These are phyloP conservation scores for Embidobia sp. DNA, from an alignment of 2,888 invertebrate species.

Conservation along the genomic window DNA sequence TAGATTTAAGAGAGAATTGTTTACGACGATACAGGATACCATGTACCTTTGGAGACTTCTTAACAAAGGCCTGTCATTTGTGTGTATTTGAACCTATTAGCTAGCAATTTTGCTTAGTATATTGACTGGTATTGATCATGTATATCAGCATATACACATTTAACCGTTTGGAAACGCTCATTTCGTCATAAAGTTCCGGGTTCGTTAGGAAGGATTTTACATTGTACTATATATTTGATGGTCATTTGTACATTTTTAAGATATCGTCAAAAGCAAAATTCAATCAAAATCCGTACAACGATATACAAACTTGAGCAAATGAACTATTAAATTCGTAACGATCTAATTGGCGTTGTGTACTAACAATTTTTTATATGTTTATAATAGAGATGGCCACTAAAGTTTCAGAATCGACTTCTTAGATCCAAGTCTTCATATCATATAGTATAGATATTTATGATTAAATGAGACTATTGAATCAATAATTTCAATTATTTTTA, in stretches of 20 bases:
- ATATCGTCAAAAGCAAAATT: constrained; percentile 44
- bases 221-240: constrained; percentile 56
- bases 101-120: constrained; percentile 39
- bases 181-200: constrained; percentile 32
- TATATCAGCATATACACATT: constrained; percentile 23
- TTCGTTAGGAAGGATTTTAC: constrained; percentile 59
- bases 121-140: constrained; percentile 46
- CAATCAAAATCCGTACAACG: constrained; percentile 9
- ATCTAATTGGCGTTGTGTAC: constrained; percentile 48
- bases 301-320: constrained; percentile 50
- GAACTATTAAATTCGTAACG: constrained; percentile 19
- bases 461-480: constrained; percentile 11
- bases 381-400: constrained; percentile 14
- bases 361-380: constrained; percentile 38
- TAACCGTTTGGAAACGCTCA: constrained; percentile 56
- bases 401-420: constrained; percentile 6
- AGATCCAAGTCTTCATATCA: background rate
- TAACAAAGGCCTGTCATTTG: constrained; percentile 34
- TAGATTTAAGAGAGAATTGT: no score
- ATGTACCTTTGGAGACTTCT: constrained; percentile 15
- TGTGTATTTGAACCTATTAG: constrained; percentile 40
- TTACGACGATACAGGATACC: constrained; percentile 20
- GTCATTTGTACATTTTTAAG: constrained; percentile 55
- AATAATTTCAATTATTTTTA: constrained; percentile 9
- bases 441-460: constrained; percentile 10